Conservation (phyloP, 92 coral and sea anemone genomes). For the Blastomussa wellsi region DNA sequence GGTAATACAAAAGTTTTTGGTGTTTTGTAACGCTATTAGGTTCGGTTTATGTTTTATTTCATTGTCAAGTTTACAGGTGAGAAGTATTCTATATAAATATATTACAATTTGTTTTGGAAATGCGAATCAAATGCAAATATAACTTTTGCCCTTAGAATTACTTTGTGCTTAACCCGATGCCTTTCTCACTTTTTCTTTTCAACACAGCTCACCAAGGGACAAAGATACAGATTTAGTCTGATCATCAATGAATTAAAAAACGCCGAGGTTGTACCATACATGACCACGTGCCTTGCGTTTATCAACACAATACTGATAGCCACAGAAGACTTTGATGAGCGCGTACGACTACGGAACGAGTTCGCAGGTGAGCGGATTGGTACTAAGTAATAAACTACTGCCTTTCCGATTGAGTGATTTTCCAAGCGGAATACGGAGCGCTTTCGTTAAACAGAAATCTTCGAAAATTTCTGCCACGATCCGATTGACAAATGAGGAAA, state of each 20-base stretch:
- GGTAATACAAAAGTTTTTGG: no score
- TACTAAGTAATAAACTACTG: background rate
- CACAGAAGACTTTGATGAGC: slow-evolving; percentile 93
- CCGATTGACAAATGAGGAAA: no score
- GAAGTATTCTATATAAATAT: no score
- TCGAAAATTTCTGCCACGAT: no score
- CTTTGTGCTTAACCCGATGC: background rate
- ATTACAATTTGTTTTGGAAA: background rate
- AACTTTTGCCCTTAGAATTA: background rate
- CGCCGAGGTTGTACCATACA: slow-evolving; percentile 90
- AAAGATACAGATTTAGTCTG: slow-evolving; percentile 94
- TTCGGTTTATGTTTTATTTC: no score
- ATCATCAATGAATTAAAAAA: slow-evolving; percentile 92
- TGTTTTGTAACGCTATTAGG: no score
- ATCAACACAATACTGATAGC: slow-evolving; percentile 94
- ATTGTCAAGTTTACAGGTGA: background rate
- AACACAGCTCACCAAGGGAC: slow-evolving; percentile 88
- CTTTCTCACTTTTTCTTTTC: background rate
- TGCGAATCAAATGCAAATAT: background rate
- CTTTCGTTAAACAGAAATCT: no score
- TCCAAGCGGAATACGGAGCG: no score
- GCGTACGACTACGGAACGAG: slow-evolving; percentile 93
- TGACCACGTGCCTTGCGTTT: slow-evolving; percentile 92
- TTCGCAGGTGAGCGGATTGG: slow-evolving; percentile 72
- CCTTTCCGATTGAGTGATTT: no score